Conservation (phyloP, 2,888 invertebrate genomes). For the Amphipyra berbera region DNA sequence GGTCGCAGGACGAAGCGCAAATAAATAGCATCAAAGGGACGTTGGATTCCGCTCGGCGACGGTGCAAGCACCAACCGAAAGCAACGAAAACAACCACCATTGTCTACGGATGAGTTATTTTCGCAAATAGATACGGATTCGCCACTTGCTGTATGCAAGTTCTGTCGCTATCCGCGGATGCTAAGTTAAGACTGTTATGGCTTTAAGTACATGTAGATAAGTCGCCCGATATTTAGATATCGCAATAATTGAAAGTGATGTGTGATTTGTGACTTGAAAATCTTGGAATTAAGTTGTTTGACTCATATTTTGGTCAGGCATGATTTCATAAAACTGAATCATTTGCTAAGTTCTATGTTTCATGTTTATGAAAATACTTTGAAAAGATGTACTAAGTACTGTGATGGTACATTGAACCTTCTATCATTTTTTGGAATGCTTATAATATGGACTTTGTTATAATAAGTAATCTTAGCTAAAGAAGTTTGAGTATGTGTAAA, state of each 20-base stretch:
- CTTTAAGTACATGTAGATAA: conserved; percentile 12
- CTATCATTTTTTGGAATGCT: too few species aligned
- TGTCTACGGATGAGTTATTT: conserved; percentile 88
- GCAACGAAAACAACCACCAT: conserved; percentile 85
- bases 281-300: too few species aligned
- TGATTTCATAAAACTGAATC: too few species aligned
- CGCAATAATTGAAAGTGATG: conserved; percentile 2
- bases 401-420: too few species aligned
- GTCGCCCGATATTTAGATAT: conserved; percentile 6
- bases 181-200: conserved; percentile 41
- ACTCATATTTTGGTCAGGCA: too few species aligned
- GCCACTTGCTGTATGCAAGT: conserved; percentile 49
- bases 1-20: conserved; percentile 88
- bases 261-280: neutral
- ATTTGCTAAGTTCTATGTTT: too few species aligned
- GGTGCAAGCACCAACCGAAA: conserved; percentile 70
- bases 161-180: conserved; percentile 46
- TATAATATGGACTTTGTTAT: too few species aligned
- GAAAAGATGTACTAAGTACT: too few species aligned
- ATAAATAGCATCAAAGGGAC: conserved; percentile 89
- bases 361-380: too few species aligned
- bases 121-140: conserved; percentile 81
- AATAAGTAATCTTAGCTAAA: too few species aligned
- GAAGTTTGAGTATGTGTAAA: too few species aligned
- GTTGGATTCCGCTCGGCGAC: conserved; percentile 81